Base-by-base conservation (phyloP, 2,113 vertebrate genomes). In the Nothocercus julius region DNA sequence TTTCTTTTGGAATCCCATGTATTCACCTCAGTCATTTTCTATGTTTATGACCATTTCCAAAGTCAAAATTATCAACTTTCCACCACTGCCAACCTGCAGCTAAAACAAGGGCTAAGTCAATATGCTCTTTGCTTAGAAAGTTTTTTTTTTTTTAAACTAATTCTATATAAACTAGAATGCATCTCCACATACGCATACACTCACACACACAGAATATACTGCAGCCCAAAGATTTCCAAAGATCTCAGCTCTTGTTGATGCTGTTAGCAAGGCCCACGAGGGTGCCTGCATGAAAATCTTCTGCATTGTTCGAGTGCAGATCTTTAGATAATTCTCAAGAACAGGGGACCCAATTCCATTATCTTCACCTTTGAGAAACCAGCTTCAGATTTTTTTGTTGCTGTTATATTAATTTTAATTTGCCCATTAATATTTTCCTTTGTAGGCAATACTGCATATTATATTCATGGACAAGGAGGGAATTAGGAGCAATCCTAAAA, bases 171-270 rank as follows among this genome's bases (percentile, higher is more conserved):
- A 51, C 24, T 34, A 19, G 36, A 27, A 36, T 45, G 36, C 14
- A 36, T 15, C 45, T 70, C 45, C 34, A 27, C 2, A 9, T 0
- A 1, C n/a, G 53, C 12, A 4, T 12, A 36, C 32, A 44, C 25
- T 83, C 78, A 72, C 62, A 72, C 30, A 85, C 19, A 12, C 30
- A 89, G 75, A 90, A 21, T 24, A 70, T 30, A 53, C 17, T 32
- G 32, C 20, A 67, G 34, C 21, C 42, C 20, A 13, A 28, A 0
- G 36, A 13, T 13, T 82, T 15, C n/a, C 72, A 66, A 74, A 30
- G 44, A 14, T 15, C 11, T 47, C 28, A 58, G 17, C 54, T 32
- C 28, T 58, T 58, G 53, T 16, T 28, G 27, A 28, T 67, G 64
- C 68, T 77, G 84, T 58, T 27, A 63, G 66, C 36, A 72, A 58